Conservation (phyloP, 2,113 vertebrate genomes). For the Tychaedon coryphoeus region DNA sequence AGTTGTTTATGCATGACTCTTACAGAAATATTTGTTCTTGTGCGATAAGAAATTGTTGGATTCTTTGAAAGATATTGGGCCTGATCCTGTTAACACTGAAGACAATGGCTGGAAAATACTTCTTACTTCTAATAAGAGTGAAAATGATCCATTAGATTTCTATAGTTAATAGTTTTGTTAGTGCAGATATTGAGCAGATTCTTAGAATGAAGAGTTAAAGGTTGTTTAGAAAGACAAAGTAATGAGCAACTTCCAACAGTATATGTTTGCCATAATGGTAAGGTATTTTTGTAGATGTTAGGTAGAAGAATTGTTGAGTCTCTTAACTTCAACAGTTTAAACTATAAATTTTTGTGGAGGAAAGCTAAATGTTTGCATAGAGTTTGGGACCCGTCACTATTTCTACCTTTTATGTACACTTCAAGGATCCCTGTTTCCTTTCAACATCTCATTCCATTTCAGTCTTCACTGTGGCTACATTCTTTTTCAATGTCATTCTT, state of each 20-base stretch:
- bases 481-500: background rate
- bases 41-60: background rate
- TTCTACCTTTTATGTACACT: background rate
- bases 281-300: background rate
- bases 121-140: background rate
- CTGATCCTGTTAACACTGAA: background rate
- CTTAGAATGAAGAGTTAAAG: background rate
- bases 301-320: background rate
- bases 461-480: background rate
- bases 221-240: background rate
- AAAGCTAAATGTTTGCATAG: background rate
- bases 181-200: background rate
- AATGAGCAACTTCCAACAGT: background rate
- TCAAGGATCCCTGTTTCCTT: background rate
- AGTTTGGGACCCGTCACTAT: constrained; percentile 56
- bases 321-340: background rate
- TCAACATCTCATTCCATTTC: background rate
- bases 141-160: background rate
- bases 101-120: background rate
- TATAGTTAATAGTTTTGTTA: background rate
- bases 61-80: background rate
- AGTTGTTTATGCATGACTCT: background rate
- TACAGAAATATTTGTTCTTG: background rate
- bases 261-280: background rate
- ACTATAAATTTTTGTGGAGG: background rate